Evolutionary conservation across 2,113 vertebrate species (phyloP).

Genomic region (Meriones unguiculatus): DNA sequence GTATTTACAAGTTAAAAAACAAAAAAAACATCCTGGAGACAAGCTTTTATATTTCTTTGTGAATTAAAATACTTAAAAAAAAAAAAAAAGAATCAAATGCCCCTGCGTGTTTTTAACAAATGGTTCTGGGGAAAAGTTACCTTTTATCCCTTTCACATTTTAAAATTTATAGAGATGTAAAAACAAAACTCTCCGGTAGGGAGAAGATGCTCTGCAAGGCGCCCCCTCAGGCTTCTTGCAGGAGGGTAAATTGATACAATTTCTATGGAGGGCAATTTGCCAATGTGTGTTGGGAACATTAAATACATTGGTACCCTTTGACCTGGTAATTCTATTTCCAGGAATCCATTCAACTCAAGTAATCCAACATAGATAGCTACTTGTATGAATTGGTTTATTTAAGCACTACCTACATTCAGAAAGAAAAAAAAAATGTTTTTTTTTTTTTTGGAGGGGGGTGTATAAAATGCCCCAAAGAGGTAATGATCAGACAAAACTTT

Average conservation of each 20-base stretch:
- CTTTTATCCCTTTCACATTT: not conserved
- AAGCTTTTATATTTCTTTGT: not conserved
- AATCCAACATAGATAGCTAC: constrained; percentile 39
- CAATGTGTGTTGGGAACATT: constrained; percentile 64
- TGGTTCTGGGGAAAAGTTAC: constrained; percentile 42
- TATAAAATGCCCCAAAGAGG: not conserved
- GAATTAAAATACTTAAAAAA: not conserved
- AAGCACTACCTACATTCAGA: constrained; percentile 27
- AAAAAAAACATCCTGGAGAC: not conserved
- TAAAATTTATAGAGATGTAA: constrained; percentile 44
- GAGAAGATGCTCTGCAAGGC: not conserved
- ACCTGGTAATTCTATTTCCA: constrained; percentile 73
- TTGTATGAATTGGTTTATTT: constrained; percentile 59
- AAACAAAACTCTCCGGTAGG: constrained; percentile 18
- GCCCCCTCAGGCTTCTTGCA: not conserved
- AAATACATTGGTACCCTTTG: constrained; percentile 66
- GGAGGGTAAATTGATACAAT: constrained; percentile 49
- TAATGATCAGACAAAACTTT: not conserved
- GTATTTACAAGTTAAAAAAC: not conserved
- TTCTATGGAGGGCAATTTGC: constrained; percentile 67
- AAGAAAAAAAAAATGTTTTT: not conserved
- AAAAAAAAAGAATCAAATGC: not conserved
- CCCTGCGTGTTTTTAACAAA: constrained; percentile 11
- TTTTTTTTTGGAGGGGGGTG: not conserved
- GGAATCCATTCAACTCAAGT: constrained; percentile 60